Evolutionary conservation across 2,888 invertebrate species (phyloP).

Genomic region (Erpobdella octoculata): DNA sequence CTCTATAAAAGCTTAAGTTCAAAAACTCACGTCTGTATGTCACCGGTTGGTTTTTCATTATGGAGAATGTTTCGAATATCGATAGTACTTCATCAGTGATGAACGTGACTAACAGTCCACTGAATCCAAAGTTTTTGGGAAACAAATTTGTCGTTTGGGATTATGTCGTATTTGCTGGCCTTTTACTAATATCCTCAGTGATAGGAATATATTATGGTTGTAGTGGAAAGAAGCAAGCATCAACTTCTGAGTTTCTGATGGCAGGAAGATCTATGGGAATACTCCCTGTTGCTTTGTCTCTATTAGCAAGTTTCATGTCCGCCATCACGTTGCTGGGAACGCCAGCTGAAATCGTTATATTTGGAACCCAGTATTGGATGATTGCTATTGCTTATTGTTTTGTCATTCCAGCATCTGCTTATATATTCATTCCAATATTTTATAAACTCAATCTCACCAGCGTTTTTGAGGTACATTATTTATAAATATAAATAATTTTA

Average conservation of each 20-base stretch:
- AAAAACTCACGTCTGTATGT: no score
- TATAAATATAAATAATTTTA: no score
- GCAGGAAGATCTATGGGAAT: conserved; percentile 48
- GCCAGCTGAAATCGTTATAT: conserved; percentile 47
- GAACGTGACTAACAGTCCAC: no score
- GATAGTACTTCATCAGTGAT: no score
- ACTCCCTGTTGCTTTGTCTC: conserved; percentile 47
- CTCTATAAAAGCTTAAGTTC: no score
- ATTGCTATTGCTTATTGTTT: conserved; percentile 43
- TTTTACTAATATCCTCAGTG: conserved; percentile 40
- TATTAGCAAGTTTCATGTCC: conserved; percentile 51
- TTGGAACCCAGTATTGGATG: conserved; percentile 37
- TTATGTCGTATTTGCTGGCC: conserved; percentile 41
- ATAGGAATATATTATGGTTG: conserved; percentile 44
- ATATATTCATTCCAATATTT: conserved; percentile 39
- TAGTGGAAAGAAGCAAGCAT: conserved; percentile 39
- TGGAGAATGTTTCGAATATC: no score
- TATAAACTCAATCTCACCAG: conserved; percentile 39
- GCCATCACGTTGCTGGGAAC: conserved; percentile 49
- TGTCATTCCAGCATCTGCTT: conserved; percentile 43
- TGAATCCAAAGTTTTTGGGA: not conserved
- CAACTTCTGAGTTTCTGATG: conserved; percentile 42
- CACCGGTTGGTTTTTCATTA: no score
- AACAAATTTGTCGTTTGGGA: conserved; percentile 37
- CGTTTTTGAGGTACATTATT: conserved; percentile 40